Conservation (phyloP, 23 tunicate genomes). For the Aplidium turbinatum region DNA sequence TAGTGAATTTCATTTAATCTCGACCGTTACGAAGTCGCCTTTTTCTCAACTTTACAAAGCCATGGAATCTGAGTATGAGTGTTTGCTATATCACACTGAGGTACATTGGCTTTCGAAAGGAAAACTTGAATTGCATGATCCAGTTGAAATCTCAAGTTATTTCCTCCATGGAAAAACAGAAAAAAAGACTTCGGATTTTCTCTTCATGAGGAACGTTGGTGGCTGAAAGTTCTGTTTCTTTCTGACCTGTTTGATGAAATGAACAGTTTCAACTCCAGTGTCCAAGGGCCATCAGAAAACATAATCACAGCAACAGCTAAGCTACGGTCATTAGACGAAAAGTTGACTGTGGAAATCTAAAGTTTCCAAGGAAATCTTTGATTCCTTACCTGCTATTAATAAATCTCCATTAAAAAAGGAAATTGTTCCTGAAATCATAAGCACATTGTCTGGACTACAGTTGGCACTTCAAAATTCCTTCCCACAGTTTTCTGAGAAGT, state of each 20-base stretch:
- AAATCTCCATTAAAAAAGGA: no score
- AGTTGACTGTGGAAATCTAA: constrained; percentile 63
- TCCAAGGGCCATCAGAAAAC: constrained; percentile 74
- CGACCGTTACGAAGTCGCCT: constrained; percentile 57
- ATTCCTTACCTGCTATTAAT: constrained; percentile 49
- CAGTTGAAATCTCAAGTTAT: constrained; percentile 58
- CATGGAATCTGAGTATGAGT: constrained; percentile 51
- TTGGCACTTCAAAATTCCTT: constrained; percentile 53
- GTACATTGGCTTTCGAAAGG: constrained; percentile 63
- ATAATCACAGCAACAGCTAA: constrained; percentile 62
- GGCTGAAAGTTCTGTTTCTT: constrained; percentile 73
- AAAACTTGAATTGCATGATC: constrained; percentile 55
- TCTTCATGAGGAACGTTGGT: constrained; percentile 51
- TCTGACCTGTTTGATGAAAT: constrained; percentile 66
- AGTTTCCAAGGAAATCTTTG: constrained; percentile 52
- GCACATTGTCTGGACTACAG: constrained; percentile 62
- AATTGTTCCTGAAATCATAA: constrained; percentile 56
- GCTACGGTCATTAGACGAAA: constrained; percentile 57
- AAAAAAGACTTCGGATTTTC: constrained; percentile 68
- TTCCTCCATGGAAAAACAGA: constrained; percentile 56
- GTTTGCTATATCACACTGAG: constrained; percentile 55
- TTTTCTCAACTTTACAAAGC: constrained; percentile 52
- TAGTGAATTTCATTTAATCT: constrained; percentile 52
- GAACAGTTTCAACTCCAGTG: constrained; percentile 69
- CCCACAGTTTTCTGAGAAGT: constrained; percentile 66